Conservation (phyloP, 2,113 vertebrate genomes). For the Cyanoramphus novaezelandiae region DNA sequence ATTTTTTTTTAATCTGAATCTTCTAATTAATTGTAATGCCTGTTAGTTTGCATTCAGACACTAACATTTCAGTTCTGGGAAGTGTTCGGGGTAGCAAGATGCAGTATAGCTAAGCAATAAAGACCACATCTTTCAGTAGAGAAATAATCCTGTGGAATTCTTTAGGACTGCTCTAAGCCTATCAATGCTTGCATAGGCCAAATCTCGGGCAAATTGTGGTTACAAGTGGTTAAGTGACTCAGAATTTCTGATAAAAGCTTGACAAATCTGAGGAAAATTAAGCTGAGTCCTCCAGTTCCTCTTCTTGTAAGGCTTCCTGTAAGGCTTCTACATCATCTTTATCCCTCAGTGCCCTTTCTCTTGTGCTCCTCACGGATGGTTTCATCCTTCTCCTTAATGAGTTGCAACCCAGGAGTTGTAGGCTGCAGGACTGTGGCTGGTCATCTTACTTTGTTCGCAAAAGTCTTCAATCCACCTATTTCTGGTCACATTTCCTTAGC, state of each 20-base stretch:
- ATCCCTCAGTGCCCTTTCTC: background rate
- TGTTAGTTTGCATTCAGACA: background rate
- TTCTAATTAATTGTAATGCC: slow-evolving; percentile 14
- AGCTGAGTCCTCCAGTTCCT: background rate
- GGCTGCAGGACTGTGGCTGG: background rate
- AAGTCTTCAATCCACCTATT: background rate
- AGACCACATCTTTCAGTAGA: background rate
- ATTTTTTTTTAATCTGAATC: background rate
- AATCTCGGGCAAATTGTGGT: background rate
- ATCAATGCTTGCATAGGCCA: background rate
- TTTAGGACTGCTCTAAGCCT: background rate
- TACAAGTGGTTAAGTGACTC: background rate
- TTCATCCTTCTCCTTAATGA: background rate
- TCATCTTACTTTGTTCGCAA: background rate
- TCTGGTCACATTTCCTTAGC: background rate
- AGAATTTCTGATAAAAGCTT: background rate
- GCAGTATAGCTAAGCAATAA: background rate
- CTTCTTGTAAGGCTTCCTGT: background rate
- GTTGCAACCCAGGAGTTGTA: background rate
- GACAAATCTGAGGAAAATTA: background rate
- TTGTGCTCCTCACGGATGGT: background rate
- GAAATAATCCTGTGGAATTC: background rate
- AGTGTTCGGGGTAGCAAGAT: background rate
- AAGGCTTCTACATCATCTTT: background rate
- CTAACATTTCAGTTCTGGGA: background rate